Conservation (phyloP, 2,797 vertebrate genomes). For the Falco concolor region DNA sequence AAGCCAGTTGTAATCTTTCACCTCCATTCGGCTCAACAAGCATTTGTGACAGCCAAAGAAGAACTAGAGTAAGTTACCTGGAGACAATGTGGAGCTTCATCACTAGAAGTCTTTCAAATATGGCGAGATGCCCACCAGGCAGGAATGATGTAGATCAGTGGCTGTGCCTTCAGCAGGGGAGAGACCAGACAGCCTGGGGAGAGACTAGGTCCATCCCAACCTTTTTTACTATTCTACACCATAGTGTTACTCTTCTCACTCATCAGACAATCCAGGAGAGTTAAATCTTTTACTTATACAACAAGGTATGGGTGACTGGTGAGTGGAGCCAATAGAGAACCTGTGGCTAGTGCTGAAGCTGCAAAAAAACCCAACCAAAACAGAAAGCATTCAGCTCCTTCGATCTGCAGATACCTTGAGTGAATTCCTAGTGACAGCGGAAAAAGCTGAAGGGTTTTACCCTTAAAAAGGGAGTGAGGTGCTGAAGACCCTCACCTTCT, state of each 20-base stretch:
- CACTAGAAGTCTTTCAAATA: neutral
- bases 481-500: neutral
- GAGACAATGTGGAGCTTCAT: neutral
- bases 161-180: neutral
- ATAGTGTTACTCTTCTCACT: neutral
- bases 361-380: no score
- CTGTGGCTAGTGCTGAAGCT: neutral
- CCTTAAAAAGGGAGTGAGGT: neutral
- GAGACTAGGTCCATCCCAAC: neutral
- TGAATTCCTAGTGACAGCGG: no score
- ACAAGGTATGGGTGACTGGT: neutral
- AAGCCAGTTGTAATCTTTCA: neutral
- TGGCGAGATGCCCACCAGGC: neutral
- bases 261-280: neutral
- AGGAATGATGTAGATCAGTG: neutral
- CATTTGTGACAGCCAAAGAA: neutral
- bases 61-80: neutral
- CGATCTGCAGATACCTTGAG: neutral
- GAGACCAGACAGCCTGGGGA: neutral
- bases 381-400: neutral
- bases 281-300: neutral
- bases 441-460: neutral
- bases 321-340: neutral
- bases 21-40: neutral
- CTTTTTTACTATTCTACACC: neutral